Evolutionary conservation across 2,113 vertebrate genomes (phyloP).

Genomic region (Myrmecobius fasciatus): DNA sequence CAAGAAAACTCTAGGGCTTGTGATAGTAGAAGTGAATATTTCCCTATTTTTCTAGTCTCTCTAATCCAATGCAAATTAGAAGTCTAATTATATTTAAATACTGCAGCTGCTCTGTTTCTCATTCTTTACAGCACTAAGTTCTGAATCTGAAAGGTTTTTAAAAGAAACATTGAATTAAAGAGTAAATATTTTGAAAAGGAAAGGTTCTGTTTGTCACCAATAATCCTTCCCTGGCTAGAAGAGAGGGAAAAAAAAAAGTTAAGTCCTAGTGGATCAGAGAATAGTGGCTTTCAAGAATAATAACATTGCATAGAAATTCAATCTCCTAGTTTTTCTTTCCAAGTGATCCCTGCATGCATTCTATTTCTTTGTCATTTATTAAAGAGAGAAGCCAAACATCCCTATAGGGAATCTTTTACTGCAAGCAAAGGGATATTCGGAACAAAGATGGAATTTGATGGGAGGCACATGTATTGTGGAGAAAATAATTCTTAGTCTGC

Average conservation of each 20-base stretch:
- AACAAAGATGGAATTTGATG: slow-evolving; percentile 48
- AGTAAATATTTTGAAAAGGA: slow-evolving; percentile 69
- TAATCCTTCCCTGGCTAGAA: slow-evolving; percentile 52
- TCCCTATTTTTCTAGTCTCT: slow-evolving; percentile 47
- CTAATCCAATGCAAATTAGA: slow-evolving; percentile 69
- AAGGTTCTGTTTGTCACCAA: slow-evolving; percentile 59
- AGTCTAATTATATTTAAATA: slow-evolving; percentile 64
- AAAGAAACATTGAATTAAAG: slow-evolving; percentile 63
- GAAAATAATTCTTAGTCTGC: slow-evolving; percentile 14
- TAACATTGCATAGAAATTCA: slow-evolving; percentile 64
- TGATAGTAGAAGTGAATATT: slow-evolving; percentile 46
- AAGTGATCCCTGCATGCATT: slow-evolving; percentile 37
- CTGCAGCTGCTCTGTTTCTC: neutral
- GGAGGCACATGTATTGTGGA: neutral
- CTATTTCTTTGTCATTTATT: slow-evolving; percentile 66
- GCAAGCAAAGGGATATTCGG: slow-evolving; percentile 51
- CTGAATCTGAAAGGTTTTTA: slow-evolving; percentile 63
- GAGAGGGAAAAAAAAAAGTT: slow-evolving; percentile 17
- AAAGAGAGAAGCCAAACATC: slow-evolving; percentile 62
- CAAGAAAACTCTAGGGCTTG: slow-evolving; percentile 44
- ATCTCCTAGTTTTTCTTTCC: slow-evolving; percentile 61
- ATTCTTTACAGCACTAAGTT: slow-evolving; percentile 51
- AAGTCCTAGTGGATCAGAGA: slow-evolving; percentile 62
- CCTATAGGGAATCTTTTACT: slow-evolving; percentile 58
- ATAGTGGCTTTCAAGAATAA: slow-evolving; percentile 65